phyloP scores from a whole-genome alignment of 2,888 invertebrate species.

The Eupithecia pulchellata region DNA sequence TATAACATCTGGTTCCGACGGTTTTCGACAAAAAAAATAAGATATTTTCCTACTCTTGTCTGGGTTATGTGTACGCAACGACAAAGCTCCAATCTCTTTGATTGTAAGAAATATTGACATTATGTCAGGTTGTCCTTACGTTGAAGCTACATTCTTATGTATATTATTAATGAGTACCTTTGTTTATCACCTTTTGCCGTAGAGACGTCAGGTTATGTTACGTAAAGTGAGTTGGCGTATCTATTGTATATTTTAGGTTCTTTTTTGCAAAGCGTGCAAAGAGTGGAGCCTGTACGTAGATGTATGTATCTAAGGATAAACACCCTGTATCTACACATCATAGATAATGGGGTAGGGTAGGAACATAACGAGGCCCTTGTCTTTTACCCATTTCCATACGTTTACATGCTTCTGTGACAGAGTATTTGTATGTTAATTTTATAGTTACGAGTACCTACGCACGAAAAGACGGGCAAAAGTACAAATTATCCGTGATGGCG shows the following conservation, averaged over 20 bases:
- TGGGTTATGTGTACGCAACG: neutral
- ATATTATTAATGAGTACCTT: neutral
- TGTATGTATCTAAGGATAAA: constrained; percentile 18
- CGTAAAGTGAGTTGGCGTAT: too few relatives aligned
- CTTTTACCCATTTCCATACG: constrained; percentile 49
- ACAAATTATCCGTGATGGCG: constrained; percentile 63
- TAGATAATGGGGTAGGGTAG: constrained; percentile 30
- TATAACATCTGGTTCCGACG: too few relatives aligned
- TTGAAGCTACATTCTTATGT: neutral
- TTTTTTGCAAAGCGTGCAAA: neutral
- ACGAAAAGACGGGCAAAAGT: constrained; percentile 78
- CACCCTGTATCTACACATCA: constrained; percentile 25
- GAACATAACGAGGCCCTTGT: constrained; percentile 44
- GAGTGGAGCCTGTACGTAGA: neutral
- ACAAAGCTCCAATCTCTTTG: constrained; percentile 9
- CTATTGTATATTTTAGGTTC: neutral
- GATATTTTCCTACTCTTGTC: neutral
- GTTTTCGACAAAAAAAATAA: neutral
- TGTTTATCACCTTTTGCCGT: neutral
- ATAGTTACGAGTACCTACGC: constrained; percentile 53
- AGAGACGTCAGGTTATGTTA: neutral
- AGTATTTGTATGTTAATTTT: constrained; percentile 77
- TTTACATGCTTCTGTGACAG: constrained; percentile 56
- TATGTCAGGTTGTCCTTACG: neutral
- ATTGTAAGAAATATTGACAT: constrained; percentile 12